A percentile compares a stretch with the other conserved stretches of the same genome.
These are phyloP conservation scores for Danaus plexippus DNA, from an alignment of 1,140 invertebrate genomes.

Conservation along the genomic window DNA sequence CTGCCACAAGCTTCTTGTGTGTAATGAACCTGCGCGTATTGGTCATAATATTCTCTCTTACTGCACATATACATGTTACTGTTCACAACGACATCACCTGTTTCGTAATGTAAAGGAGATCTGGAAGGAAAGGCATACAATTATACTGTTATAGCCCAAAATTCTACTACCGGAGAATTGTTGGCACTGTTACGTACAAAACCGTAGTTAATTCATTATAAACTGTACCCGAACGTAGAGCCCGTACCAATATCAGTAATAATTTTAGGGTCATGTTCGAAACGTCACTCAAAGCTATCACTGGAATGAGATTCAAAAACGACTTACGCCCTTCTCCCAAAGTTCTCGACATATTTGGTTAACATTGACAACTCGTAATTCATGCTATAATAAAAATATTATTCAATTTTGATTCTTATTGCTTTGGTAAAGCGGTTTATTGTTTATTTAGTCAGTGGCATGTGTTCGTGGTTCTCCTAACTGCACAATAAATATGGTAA, in stretches of 20 bases:
- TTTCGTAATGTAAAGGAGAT: constrained; percentile 59
- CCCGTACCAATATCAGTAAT: not conserved
- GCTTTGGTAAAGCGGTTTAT: constrained; percentile 2
- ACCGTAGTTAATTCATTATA: no score
- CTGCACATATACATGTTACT: constrained; percentile 60
- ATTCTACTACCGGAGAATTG: not conserved
- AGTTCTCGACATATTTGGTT: constrained; percentile 35
- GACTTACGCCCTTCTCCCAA: constrained; percentile 28
- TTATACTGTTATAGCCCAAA: not conserved
- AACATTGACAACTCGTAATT: constrained; percentile 7
- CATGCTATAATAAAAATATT: not conserved
- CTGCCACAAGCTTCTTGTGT: constrained; percentile 44
- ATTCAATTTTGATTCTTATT: constrained; percentile 12
- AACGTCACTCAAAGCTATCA: constrained; percentile 12
- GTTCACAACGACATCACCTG: constrained; percentile 47
- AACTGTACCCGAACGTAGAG: constrained; percentile 6
- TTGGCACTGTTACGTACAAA: no score
- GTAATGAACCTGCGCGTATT: constrained; percentile 46
- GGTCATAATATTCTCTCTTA: constrained; percentile 62
- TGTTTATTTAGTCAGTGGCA: constrained; percentile 3
- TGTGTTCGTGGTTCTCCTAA: constrained; percentile 14
- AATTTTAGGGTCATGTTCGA: constrained; percentile 14
- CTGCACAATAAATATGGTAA: constrained; percentile 63
- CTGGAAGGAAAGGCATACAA: constrained; percentile 22
- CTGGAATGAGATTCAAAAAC: constrained; percentile 13